Percentiles rank a stretch among this genome's conserved stretches.
Conservation (phyloP, 2,113 vertebrate genomes). For the Zeus faber region DNA sequence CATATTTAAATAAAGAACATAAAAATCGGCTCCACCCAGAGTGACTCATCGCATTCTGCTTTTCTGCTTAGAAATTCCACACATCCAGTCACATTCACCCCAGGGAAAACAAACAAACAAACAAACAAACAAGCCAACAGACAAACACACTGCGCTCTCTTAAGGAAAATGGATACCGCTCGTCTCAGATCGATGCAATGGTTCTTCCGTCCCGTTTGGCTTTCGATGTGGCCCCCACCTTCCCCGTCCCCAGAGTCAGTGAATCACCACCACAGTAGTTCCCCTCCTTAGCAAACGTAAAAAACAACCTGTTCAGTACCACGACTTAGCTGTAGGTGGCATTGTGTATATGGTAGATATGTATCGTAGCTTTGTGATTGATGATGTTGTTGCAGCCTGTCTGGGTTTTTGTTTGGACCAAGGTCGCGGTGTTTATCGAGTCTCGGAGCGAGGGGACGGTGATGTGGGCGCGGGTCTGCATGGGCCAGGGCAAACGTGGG, state of each 20-base stretch:
- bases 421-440: constrained; percentile 25
- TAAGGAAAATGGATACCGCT: constrained; percentile 55
- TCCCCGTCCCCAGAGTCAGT: too few species aligned
- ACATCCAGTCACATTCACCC: constrained; percentile 5
- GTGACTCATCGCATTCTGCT: too few species aligned
- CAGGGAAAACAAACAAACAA: too few species aligned
- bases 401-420: constrained; percentile 43
- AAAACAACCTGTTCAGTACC: constrained; percentile 10
- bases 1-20: too few species aligned
- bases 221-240: constrained; percentile 54
- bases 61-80: background rate
- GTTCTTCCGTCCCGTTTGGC: constrained; percentile 54
- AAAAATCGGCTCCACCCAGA: too few species aligned
- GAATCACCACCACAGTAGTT: constrained; percentile 31
- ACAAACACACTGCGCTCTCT: constrained; percentile 14
- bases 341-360: constrained; percentile 66
- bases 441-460: constrained; percentile 26
- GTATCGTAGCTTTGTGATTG: constrained; percentile 73
- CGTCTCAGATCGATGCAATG: constrained; percentile 55
- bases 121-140: too few species aligned
- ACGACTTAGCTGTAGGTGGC: constrained; percentile 63
- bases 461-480: constrained; percentile 43
- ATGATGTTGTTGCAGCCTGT: constrained; percentile 67
- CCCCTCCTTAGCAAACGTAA: constrained; percentile 52
- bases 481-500: constrained; percentile 50